Percentiles rank a stretch among this genome's conserved stretches.
These are phyloP conservation scores for Slavum lentiscoides DNA, from an alignment of 2,888 invertebrate genomes.

Conservation along the genomic window DNA sequence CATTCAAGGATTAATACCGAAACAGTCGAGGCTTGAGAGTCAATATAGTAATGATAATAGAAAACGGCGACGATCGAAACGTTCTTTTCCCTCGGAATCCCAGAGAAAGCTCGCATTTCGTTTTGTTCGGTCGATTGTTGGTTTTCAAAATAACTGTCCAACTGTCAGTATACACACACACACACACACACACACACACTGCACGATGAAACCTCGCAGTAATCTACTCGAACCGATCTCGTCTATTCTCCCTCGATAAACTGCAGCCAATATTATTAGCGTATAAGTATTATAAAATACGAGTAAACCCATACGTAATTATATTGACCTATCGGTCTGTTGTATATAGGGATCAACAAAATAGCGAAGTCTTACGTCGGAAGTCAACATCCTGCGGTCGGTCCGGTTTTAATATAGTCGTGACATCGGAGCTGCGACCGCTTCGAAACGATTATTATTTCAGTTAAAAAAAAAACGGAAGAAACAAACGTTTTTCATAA, in stretches of 20 bases:
- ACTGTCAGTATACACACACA: background rate
- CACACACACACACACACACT: no score
- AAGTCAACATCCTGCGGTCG: background rate
- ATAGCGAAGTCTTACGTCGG: background rate
- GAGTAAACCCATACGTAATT: background rate
- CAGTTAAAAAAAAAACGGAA: background rate
- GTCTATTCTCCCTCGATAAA: background rate
- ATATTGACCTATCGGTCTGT: conserved; percentile 20
- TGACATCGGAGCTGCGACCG: background rate
- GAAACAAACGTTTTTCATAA: no score
- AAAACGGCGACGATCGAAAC: background rate
- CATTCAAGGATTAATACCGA: background rate
- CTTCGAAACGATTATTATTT: background rate
- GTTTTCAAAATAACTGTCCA: conserved; percentile 38
- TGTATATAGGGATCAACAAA: background rate
- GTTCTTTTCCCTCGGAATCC: background rate
- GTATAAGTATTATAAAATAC: background rate
- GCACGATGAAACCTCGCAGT: background rate
- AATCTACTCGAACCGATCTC: background rate
- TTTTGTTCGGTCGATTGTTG: background rate
- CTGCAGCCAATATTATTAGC: background rate
- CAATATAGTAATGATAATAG: background rate
- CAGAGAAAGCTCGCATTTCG: conserved; percentile 17
- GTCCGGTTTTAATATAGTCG: conserved; percentile 24
- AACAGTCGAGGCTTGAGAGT: background rate